Percentiles rank a stretch among this genome's conserved stretches.
Evolutionary conservation across 2,888 invertebrate species (phyloP).

Genomic region (Sipha maydis): DNA sequence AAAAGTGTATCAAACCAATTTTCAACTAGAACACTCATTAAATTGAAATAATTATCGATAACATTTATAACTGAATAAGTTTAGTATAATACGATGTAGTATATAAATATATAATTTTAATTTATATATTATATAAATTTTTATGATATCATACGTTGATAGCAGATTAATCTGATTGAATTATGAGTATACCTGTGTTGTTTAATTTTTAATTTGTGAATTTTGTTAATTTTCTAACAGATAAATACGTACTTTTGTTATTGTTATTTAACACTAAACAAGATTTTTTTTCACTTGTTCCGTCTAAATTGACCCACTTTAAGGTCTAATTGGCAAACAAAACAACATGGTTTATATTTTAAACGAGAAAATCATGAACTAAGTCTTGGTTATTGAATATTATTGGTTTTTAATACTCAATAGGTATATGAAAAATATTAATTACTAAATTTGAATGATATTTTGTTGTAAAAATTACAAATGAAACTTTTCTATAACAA

Average conservation of each 20-base stretch:
- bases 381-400: conserved; percentile 1
- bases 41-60: not conserved
- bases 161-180: not conserved
- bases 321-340: not conserved
- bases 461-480: conserved; percentile 28
- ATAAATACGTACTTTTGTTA: not conserved
- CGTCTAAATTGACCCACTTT: not conserved
- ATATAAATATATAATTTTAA: not conserved
- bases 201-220: not conserved
- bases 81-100: not conserved
- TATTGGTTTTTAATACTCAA: conserved; percentile 5
- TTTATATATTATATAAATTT: not conserved
- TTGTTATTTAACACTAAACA: conserved; percentile 11
- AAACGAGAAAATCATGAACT: not conserved
- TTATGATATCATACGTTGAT: not conserved
- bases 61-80: not conserved
- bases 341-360: not conserved
- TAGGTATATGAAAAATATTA: not conserved
- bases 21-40: not conserved
- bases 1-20: not conserved
- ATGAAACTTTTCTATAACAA: not conserved
- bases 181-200: not conserved
- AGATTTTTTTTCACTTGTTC: not conserved
- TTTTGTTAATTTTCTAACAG: not conserved
- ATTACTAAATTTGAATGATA: conserved; percentile 33